These are phyloP conservation scores for Pseudolycoriella hygida DNA, from an alignment of 2,888 invertebrate genomes.

Conservation along the genomic window DNA sequence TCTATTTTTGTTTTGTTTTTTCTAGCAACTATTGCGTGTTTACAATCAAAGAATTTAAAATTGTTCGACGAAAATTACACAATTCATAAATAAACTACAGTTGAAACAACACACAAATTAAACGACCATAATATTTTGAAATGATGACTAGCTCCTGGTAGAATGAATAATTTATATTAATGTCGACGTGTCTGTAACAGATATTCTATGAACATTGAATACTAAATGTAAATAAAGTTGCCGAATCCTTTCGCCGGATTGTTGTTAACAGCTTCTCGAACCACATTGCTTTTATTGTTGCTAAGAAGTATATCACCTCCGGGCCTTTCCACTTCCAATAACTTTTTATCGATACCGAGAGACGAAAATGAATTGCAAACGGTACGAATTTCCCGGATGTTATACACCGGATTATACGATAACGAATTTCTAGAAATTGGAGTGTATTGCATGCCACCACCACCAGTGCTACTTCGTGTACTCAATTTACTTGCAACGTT, in stretches of 20 bases:
- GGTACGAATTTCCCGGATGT: conserved; percentile 28
- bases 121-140: too few species aligned
- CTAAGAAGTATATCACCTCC: not conserved
- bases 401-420: conserved; percentile 26
- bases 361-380: conserved; percentile 27
- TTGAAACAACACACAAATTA: too few species aligned
- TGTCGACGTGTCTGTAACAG: too few species aligned
- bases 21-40: too few species aligned
- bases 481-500: conserved; percentile 12
- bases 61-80: too few species aligned
- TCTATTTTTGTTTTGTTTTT: too few species aligned
- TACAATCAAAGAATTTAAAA: too few species aligned
- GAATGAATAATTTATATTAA: too few species aligned
- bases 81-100: too few species aligned
- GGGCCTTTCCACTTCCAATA: conserved; percentile 25
- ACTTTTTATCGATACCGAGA: conserved; percentile 27
- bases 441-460: not conserved
- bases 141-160: too few species aligned
- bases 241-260: conserved; percentile 27
- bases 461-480: not conserved
- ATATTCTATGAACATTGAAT: too few species aligned
- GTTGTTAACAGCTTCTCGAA: conserved; percentile 24
- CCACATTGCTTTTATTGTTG: conserved; percentile 4
- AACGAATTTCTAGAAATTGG: not conserved
- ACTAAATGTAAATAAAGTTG: conserved; percentile 27